Evolutionary conservation across 2,797 vertebrate species (phyloP).

Genomic region (Cyclura pinguis): DNA sequence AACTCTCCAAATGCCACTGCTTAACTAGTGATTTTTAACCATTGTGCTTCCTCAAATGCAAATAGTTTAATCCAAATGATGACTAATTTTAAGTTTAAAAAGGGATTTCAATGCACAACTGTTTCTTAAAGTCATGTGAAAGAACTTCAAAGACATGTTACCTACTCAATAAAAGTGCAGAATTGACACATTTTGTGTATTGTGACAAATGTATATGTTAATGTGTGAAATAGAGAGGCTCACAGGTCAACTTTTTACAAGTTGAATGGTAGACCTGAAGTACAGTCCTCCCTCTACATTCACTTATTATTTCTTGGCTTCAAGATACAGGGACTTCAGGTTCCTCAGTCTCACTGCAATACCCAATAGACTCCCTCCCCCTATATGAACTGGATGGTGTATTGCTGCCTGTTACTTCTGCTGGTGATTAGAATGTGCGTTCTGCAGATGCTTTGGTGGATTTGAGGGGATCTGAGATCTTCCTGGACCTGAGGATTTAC

Average conservation of each 20-base stretch:
- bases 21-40: constrained; percentile 65
- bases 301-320: no score
- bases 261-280: no score
- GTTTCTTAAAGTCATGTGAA: constrained; percentile 70
- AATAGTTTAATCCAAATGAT: constrained; percentile 70
- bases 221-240: no score
- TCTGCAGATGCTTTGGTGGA: neutral
- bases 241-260: no score
- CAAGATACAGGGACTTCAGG: no score
- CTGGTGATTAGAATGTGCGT: neutral
- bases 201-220: neutral
- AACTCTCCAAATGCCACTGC: constrained; percentile 72
- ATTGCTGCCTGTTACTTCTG: neutral
- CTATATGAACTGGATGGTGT: neutral
- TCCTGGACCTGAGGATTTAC: neutral
- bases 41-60: constrained; percentile 67
- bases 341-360: no score
- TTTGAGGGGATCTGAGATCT: neutral
- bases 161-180: constrained; percentile 10
- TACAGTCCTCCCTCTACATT: no score
- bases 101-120: constrained; percentile 28
- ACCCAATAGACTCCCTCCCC: neutral
- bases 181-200: neutral
- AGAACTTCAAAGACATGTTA: constrained; percentile 59
- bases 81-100: constrained; percentile 71